Evolutionary conservation across 2,888 invertebrate genomes (phyloP).

Genomic region (Hyalella azteca): DNA sequence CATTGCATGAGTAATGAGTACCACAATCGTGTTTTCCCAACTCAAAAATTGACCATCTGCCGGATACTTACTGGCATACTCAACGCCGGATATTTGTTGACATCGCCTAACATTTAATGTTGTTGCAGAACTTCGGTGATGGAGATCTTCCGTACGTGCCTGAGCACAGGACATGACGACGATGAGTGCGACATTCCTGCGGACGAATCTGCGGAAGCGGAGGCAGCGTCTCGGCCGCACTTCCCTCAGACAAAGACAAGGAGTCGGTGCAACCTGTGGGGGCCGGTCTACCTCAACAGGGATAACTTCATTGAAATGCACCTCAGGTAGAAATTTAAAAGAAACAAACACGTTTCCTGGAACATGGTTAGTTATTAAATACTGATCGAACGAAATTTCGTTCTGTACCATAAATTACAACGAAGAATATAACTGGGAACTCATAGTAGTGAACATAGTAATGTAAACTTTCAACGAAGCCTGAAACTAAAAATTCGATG

Average conservation of each 20-base stretch:
- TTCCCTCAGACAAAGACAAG: slow-evolving; percentile 5
- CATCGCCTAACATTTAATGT: not conserved
- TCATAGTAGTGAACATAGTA: no score
- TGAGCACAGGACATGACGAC: not conserved
- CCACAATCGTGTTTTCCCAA: not conserved
- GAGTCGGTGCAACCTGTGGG: slow-evolving; percentile 2
- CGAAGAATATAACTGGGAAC: no score
- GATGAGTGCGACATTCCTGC: not conserved
- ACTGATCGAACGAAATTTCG: no score
- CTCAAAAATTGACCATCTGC: not conserved
- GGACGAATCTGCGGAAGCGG: not conserved
- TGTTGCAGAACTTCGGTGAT: slow-evolving; percentile 20
- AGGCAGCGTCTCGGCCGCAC: not conserved
- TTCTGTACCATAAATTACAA: no score
- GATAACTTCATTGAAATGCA: slow-evolving; percentile 18
- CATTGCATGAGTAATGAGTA: not conserved
- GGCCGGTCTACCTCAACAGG: slow-evolving; percentile 30
- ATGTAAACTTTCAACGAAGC: no score
- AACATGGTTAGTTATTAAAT: no score
- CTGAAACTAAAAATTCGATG: no score
- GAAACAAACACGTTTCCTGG: no score
- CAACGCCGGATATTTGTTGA: not conserved
- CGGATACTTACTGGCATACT: not conserved
- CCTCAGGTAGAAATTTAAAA: not conserved
- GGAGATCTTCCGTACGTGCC: slow-evolving; percentile 4